Base-by-base conservation (phyloP, 1,140 invertebrate species). In the Atta cephalotes region DNA sequence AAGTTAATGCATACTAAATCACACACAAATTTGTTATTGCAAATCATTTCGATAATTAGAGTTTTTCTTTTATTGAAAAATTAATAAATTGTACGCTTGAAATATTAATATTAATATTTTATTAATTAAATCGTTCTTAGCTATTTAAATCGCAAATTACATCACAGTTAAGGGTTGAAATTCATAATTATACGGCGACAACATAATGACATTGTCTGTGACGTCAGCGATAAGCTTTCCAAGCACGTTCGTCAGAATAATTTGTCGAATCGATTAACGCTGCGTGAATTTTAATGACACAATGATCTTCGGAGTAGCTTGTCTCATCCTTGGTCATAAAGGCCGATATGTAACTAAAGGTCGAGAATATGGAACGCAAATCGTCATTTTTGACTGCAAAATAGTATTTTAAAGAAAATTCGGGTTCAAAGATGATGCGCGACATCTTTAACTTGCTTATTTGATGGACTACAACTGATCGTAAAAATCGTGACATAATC, bases 401-500 rank as follows among this genome's bases (percentile, higher is more conserved):
- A 28, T 51, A 3, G 10, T 1, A 18, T 10, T 60, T 60, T 21
- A 10, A 65, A 58, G 2, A 7, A 81, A 31, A 58, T 45, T 45
- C n/a, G 12, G 9, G 6, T 45, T 70, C 1, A 21, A n/a, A 80
- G 62, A 25, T 21, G 21, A 21, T 21, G 25, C 16, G 39, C 35
- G 35, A 3, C 7, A 71, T 39, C 0, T 21, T 39, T 14, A 39
- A 18, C 10, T 82, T 5, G 12, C 6, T 51, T 12, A 45, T 68
- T 7, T 18, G 16, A 51, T 9, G 7, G 16, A 12, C 14, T 35
- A n/a, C 39, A 49, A 85, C 25, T 28, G 39, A 39, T 85, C 70
- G 21, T 79, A 82, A 82, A 21, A 25, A 3, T 25, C 66, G 12
- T 87, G 86, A 85, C 80, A 85, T 87, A 87, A 87, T 72, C 70